Percentiles rank a stretch among this genome's conserved stretches.
phyloP scores from a whole-genome alignment of 2,113 vertebrate species.

The Suricata suricatta region DNA sequence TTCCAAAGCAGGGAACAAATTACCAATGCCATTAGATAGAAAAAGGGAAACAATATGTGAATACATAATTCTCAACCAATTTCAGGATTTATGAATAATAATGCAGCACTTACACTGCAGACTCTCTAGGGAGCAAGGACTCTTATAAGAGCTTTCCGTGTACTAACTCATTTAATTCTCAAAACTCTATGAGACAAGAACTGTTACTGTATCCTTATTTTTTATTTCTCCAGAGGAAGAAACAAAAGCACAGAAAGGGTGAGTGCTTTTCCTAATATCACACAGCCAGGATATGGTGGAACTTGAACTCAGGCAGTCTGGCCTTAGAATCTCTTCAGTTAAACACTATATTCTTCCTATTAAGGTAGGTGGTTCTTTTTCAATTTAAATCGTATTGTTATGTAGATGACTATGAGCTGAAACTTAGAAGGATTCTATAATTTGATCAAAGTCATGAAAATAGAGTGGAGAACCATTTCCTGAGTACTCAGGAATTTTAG shows the following conservation, averaged over 20 bases:
- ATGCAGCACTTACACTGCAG: not conserved
- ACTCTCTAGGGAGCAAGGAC: not conserved
- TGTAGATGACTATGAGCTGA: not conserved
- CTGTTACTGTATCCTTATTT: not conserved
- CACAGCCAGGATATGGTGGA: not conserved
- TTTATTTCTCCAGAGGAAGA: not conserved
- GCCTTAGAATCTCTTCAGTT: not conserved
- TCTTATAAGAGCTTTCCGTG: not conserved
- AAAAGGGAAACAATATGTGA: not conserved
- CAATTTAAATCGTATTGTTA: not conserved
- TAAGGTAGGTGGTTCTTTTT: not conserved
- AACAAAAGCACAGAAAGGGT: not conserved
- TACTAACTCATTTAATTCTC: not conserved
- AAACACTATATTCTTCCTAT: not conserved
- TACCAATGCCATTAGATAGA: not conserved
- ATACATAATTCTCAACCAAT: slow-evolving; percentile 23
- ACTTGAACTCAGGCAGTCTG: not conserved
- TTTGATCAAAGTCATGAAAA: not conserved
- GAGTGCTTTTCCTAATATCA: not conserved
- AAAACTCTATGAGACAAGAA: not conserved
- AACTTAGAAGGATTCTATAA: not conserved
- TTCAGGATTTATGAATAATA: not conserved
- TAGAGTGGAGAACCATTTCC: not conserved
- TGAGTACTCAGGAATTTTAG: not conserved
- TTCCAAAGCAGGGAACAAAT: slow-evolving; percentile 20